phyloP scores from a whole-genome alignment of 2,797 vertebrate genomes.

The Apodemus agrarius region DNA sequence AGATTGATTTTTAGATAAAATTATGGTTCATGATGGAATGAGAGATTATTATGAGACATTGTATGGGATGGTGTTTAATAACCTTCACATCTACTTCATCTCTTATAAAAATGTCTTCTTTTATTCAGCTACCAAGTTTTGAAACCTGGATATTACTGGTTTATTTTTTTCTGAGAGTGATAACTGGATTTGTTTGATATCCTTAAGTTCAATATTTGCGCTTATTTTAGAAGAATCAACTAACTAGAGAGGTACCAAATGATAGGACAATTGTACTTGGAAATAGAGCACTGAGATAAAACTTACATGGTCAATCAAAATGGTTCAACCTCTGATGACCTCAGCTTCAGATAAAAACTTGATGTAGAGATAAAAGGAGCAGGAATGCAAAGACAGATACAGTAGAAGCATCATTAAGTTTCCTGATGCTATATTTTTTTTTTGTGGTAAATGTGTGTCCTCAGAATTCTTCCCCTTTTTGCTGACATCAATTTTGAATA shows the following conservation, averaged over 20 bases:
- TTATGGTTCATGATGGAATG: background rate
- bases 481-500: fast-evolving
- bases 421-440: background rate
- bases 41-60: background rate
- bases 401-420: background rate
- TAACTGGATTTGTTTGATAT: background rate
- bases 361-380: background rate
- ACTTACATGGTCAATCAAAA: background rate
- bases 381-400: background rate
- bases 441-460: background rate
- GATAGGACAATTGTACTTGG: background rate
- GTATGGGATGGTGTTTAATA: background rate
- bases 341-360: background rate
- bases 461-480: no score
- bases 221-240: background rate
- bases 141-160: background rate
- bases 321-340: background rate
- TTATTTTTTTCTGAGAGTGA: background rate
- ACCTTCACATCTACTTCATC: background rate
- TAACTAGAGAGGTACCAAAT: fast-evolving
- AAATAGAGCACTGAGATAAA: background rate
- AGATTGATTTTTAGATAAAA: background rate
- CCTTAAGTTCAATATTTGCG: background rate
- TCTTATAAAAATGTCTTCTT: background rate
- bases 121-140: conserved; percentile 15